phyloP scores from a whole-genome alignment of 2,797 vertebrate genomes.

The Garrulus glandarius region DNA sequence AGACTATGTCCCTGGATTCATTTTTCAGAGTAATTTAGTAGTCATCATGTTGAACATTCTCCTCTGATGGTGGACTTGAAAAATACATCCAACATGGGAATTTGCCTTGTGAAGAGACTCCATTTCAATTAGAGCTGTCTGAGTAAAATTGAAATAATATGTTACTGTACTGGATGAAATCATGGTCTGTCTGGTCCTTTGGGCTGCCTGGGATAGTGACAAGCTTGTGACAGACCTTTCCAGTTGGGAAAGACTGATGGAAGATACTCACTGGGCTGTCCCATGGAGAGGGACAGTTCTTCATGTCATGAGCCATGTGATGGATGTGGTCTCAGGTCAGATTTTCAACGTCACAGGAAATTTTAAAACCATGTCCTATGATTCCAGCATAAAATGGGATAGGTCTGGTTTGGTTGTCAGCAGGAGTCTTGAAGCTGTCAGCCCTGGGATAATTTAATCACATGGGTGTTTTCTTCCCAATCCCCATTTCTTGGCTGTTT shows the following conservation, averaged over 20 bases:
- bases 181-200: background rate
- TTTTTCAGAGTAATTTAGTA: slow-evolving; percentile 30
- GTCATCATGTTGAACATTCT: background rate
- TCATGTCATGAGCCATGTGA: rapidly evolving
- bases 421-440: background rate
- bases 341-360: background rate
- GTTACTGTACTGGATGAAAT: background rate
- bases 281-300: background rate
- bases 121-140: background rate
- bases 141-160: background rate
- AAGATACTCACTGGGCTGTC: background rate
- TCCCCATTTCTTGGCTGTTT: background rate
- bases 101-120: background rate
- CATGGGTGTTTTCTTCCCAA: background rate
- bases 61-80: slow-evolving; percentile 9
- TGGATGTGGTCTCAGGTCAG: background rate
- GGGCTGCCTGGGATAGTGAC: background rate
- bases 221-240: background rate
- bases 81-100: background rate
- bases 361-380: background rate
- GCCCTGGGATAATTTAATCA: background rate
- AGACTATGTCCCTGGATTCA: background rate
- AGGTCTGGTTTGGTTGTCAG: background rate
- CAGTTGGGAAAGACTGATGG: background rate
- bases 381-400: background rate